Evolutionary conservation across 2,888 invertebrate genomes (phyloP), one percentile per base, ranked within the genome.

Genomic region (Microplitis deprimator): DNA sequence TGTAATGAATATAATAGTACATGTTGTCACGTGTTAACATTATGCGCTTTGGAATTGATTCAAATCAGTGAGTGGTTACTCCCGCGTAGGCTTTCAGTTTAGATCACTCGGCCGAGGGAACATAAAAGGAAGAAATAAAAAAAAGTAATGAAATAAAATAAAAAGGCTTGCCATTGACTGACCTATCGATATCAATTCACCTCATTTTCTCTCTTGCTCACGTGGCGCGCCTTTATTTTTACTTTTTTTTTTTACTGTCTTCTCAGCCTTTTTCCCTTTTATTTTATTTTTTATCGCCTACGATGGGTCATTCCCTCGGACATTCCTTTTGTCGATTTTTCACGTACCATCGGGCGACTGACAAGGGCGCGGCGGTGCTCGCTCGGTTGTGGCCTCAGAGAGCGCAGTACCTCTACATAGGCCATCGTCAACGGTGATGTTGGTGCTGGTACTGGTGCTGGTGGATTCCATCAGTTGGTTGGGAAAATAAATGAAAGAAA

Each of bases 271-370:
- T 50, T 50, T 13, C 10, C 13, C 50, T 50, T 50, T 50, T 13
- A 50, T 50, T 50, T 50, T 50, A 50, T 50, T 70, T 59, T 73
- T 50, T 64, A 64, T 29, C 64, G 64, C n/a, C 50, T 39, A 50
- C 50, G 65, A 73, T 73, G 62, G 65, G 73, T 73, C 73, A 65
- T 65, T 73, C 73, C 64, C 17, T 73, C 65, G n/a, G 64, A 50
- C 8, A 65, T 17, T 65, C n/a, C 73, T 73, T 65, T 73, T 40
- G 74, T 41, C 67, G 59, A 71, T 70, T 74, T 70, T 77, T 64
- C 68, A 69, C 69, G 69, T 69, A 69, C 65, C 65, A 65, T 13
- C 61, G 38, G 70, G 20, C 60, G 10, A 73, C 17, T n/a, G 13
- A 41, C 62, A 16, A 41, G 68, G 61, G 67, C 39, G 20, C 68